Conservation (phyloP, 2,888 invertebrate species). For the Himalopsyche japonica region DNA sequence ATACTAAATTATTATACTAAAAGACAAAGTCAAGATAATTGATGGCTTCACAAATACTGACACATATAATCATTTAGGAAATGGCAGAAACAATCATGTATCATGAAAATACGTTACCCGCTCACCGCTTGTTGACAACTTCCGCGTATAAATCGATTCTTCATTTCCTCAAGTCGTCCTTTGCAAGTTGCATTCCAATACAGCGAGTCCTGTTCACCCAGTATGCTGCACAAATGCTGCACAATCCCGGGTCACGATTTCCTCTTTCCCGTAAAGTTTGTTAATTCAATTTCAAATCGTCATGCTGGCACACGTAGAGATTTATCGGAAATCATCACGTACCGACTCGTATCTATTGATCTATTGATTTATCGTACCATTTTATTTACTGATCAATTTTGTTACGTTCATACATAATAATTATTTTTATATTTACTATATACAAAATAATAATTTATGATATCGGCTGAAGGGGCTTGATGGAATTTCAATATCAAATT, state of each 20-base stretch:
- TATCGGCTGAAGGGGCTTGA: no score
- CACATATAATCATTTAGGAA: no score
- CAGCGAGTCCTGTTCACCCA: not conserved
- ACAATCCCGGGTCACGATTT: not conserved
- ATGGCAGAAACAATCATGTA: no score
- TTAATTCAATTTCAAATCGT: not conserved
- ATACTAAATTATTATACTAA: no score
- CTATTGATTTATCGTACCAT: no score
- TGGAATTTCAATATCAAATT: no score
- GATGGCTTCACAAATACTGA: no score
- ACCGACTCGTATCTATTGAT: not conserved
- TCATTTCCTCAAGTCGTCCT: not conserved
- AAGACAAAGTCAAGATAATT: no score
- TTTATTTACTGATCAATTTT: no score
- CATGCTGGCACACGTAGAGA: not conserved
- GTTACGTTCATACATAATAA: no score
- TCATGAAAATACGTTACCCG: not conserved
- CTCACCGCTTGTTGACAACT: not conserved
- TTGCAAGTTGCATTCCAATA: not conserved
- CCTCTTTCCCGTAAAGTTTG: not conserved
- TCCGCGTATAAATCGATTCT: not conserved
- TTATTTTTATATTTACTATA: no score
- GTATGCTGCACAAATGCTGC: not conserved
- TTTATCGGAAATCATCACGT: not conserved
- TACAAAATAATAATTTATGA: no score